phyloP scores from a whole-genome alignment of 2,888 invertebrate genomes.

The Eupelmus urozonus region DNA sequence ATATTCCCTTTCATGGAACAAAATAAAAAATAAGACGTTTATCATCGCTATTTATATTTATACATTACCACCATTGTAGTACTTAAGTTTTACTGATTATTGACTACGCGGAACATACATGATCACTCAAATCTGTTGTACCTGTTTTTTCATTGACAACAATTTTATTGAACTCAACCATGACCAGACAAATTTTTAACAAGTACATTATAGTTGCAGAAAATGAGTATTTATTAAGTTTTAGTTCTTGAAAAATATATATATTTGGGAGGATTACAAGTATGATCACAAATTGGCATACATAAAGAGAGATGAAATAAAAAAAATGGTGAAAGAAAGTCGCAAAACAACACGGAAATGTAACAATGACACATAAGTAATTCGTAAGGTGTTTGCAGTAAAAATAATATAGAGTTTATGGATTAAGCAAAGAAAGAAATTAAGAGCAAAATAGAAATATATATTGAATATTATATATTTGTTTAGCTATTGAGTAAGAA shows the following conservation, averaged over 20 bases:
- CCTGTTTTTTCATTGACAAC: conserved; percentile 3
- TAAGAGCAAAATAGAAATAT: conserved; percentile 25
- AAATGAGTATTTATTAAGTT: conserved; percentile 33
- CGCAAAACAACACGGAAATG: conserved; percentile 39
- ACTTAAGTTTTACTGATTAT: conserved; percentile 17
- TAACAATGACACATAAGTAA: conserved; percentile 41
- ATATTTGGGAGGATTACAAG: conserved; percentile 8
- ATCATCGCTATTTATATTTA: conserved; percentile 23
- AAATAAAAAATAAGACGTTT: neutral
- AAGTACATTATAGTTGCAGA: neutral
- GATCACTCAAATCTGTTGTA: conserved; percentile 19
- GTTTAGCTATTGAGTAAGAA: conserved; percentile 27
- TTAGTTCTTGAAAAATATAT: neutral
- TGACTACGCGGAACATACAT: neutral
- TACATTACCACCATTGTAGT: conserved; percentile 18
- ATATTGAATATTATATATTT: conserved; percentile 52
- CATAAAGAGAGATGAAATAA: neutral
- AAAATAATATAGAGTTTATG: conserved; percentile 37
- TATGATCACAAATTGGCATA: conserved; percentile 17
- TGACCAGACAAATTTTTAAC: conserved; percentile 11
- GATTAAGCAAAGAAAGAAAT: conserved; percentile 9
- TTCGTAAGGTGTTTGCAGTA: conserved; percentile 45
- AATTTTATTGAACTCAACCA: conserved; percentile 2
- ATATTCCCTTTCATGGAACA: neutral
- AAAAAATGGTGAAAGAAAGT: conserved; percentile 1